Percentiles rank a stretch among this genome's conserved stretches.
phyloP scores from a whole-genome alignment of 2,888 invertebrate genomes.

The Nematopogon swammerdamellus region DNA sequence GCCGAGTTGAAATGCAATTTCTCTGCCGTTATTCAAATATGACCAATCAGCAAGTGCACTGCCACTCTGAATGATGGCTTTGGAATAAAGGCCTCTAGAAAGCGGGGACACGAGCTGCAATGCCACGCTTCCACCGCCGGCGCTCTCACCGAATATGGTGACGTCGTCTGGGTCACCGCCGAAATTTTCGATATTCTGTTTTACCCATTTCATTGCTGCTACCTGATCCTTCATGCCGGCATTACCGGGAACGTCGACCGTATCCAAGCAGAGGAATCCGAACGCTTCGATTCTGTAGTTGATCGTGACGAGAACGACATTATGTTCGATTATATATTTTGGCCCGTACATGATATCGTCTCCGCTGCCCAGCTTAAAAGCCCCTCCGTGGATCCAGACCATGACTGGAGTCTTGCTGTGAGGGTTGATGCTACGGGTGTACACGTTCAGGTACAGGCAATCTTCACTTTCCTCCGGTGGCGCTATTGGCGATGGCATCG shows the following conservation, averaged over 20 bases:
- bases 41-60: constrained; percentile 23
- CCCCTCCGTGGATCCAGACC: constrained; percentile 30
- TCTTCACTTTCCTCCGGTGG: constrained; percentile 36
- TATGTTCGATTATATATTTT: constrained; percentile 30
- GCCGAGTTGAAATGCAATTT: constrained; percentile 23
- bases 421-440: constrained; percentile 18
- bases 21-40: constrained; percentile 16
- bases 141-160: constrained; percentile 46
- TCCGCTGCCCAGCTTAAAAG: constrained; percentile 28
- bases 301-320: constrained; percentile 32
- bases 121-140: constrained; percentile 27
- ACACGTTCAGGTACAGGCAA: constrained; percentile 27
- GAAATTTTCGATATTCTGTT: constrained; percentile 31
- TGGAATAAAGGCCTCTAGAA: constrained; percentile 34
- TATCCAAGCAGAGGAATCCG: constrained; percentile 34
- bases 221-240: constrained; percentile 50
- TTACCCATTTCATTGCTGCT: constrained; percentile 34
- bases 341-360: constrained; percentile 29
- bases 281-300: constrained; percentile 38
- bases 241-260: constrained; percentile 38
- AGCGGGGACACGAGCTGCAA: constrained; percentile 40
- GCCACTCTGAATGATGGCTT: constrained; percentile 30
- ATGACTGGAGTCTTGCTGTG: constrained; percentile 20
- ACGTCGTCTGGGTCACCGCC: constrained; percentile 35
- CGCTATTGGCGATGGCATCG: constrained; percentile 14